A percentile compares a stretch with the other conserved stretches of the same genome.
phyloP scores from a whole-genome alignment of 2,888 invertebrate species.

The Anticlea derivata region DNA sequence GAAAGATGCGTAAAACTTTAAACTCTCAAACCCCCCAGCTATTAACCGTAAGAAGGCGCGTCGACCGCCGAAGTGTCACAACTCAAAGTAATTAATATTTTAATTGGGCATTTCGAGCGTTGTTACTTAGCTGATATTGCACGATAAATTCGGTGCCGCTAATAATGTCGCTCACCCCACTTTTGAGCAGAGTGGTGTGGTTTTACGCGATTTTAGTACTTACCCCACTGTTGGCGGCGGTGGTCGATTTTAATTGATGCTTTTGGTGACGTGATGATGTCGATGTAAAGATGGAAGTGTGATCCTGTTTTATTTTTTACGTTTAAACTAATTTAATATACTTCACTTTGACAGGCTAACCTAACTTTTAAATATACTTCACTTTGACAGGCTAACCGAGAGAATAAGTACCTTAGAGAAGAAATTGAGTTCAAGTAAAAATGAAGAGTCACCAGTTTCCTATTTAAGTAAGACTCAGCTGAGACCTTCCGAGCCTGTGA shows the following conservation, averaged over 20 bases:
- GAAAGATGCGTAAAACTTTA: constrained; percentile 35
- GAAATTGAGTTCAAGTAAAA: too few species aligned
- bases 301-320: constrained; percentile 6
- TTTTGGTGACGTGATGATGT: constrained; percentile 32
- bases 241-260: constrained; percentile 40
- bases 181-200: constrained; percentile 52
- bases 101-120: constrained; percentile 81
- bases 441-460: too few species aligned
- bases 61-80: constrained; percentile 68
- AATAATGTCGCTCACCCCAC: constrained; percentile 64
- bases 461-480: too few species aligned
- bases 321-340: background rate
- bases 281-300: constrained; percentile 11
- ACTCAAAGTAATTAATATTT: constrained; percentile 82
- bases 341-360: too few species aligned
- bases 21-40: constrained; percentile 46
- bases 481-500: too few species aligned
- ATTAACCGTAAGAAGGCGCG: constrained; percentile 56
- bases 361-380: too few species aligned
- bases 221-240: constrained; percentile 35
- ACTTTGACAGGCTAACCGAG: too few species aligned
- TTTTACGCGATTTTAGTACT: constrained; percentile 50
- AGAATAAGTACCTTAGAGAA: too few species aligned
- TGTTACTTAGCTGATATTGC: constrained; percentile 78
- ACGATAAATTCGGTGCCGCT: constrained; percentile 74